Evolutionary conservation across 92 coral and sea anemone species (phyloP), one percentile per base, ranked within the genome.

Genomic region (Porites rus): DNA sequence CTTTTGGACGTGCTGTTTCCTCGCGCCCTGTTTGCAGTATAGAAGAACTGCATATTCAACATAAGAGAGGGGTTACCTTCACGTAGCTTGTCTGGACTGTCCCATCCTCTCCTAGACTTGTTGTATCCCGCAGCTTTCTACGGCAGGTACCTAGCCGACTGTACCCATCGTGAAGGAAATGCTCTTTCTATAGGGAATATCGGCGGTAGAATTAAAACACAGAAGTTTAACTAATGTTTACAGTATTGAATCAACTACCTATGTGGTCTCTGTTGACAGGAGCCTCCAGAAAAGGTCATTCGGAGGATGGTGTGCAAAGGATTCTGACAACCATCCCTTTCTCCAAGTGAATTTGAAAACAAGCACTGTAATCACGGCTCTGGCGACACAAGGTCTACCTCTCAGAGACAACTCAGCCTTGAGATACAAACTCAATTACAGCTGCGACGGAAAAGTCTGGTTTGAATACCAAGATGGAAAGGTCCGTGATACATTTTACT

Each of bases 381-480:
- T 92, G 65, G 92, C 90, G 14, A 89, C 95, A 10, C 95, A 92
- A 66, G 95, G 92, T 10, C 66, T 92, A 64, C 87, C 88, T 20
- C 79, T 53, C 80, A 75, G 81, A 56, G 92, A 58, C 51, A 80
- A 89, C 78, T 65, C 88, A 88, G 92, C 84, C 31, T 22, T 77
- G 16, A 85, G 82, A 38, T 92, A 85, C 78, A 80, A 71, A 60
- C 80, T 92, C 0, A 92, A 91, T 84, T 92, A 88, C 78, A 92
- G 95, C 87, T 92, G 95, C 74, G 86, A 89, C 58, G 95, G 92
- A 12, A 72, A 65, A 51, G 38, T 22, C 28, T 92, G 95, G 95
- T 88, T 84, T 80, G 77, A 81, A 13, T 92, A 88, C 58, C 88
- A 76, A 20, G 68, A 85, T 6, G 92, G 95, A 75, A 76, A 85